Base-by-base conservation (phyloP, 2,888 invertebrate genomes). In the Pyrrhia umbra region DNA sequence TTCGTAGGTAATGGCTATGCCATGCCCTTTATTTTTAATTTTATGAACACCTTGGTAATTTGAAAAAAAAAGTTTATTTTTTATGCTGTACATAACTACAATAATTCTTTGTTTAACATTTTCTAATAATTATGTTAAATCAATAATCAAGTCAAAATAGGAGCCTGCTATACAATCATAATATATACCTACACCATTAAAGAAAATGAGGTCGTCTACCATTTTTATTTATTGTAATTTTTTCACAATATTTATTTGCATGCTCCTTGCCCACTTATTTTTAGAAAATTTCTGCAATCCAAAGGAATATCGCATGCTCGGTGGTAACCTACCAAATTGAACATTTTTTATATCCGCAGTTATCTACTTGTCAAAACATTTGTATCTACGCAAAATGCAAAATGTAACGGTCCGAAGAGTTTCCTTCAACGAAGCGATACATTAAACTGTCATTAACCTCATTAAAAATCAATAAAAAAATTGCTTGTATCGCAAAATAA, bases 401-500 rank as follows among this genome's bases (percentile, higher is more conserved):
- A 65, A 63, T 63, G 42, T 57, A 64, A 80, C 52, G 62, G 60
- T 63, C 60, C n/a, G 49, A 64, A 80, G 66, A 68, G 49, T 45
- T 74, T 74, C 57, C 52, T 69, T 52, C 25, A 56, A 39, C 58
- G 39, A 27, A 62, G 51, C 60, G 61, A 71, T 63, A 70, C 67
- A 73, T 77, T 76, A 78, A 72, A 76, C 68, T 67, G 66, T 75
- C 79, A 70, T 81, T 84, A 83, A 77, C 83, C 81, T 83, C 78
- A 90, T 91, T 90, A 88, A 82, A 84, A 85, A 85, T 81, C 85
- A 83, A 91, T 90, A 89, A 90, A 90, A 90, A 90, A 89, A 84
- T 80, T 83, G 84, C 77, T 83, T 82, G 82, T 85, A 90, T 90
- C 87, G 88, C 88, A 80, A 87, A 90, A 88, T 83, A 90, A 91